phyloP scores from a whole-genome alignment of 2,888 invertebrate species.

The Nysson spinosus region DNA sequence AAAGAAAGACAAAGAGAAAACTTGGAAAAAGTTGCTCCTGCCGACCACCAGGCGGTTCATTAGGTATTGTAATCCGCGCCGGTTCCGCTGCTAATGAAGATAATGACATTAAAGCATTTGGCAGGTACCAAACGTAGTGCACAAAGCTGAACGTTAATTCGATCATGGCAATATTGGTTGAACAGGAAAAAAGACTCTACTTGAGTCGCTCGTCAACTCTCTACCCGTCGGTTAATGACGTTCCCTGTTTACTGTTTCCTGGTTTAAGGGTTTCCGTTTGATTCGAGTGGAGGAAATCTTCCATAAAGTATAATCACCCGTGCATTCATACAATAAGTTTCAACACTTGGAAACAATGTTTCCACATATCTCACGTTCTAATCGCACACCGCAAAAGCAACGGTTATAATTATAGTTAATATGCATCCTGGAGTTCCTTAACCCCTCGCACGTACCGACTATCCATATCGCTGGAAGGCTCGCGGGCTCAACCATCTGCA shows the following conservation, averaged over 20 bases:
- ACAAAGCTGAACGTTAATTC: slow-evolving; percentile 70
- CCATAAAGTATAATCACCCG: no score
- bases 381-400: no score
- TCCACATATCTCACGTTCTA: no score
- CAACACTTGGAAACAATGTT: no score
- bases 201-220: slow-evolving; percentile 31
- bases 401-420: no score
- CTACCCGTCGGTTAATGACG: slow-evolving; percentile 39
- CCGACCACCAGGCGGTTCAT: slow-evolving; percentile 72
- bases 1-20: slow-evolving; percentile 45
- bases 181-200: slow-evolving; percentile 38
- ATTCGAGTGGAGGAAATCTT: no score
- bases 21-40: slow-evolving; percentile 58
- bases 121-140: slow-evolving; percentile 61
- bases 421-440: no score
- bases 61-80: slow-evolving; percentile 76
- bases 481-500: slow-evolving; percentile 26
- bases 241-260: slow-evolving; percentile 26
- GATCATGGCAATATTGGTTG: slow-evolving; percentile 60
- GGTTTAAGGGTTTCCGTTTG: slow-evolving; percentile 12
- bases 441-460: no score
- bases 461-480: neutral
- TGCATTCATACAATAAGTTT: no score
- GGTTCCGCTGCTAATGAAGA: slow-evolving; percentile 73
- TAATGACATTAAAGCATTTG: slow-evolving; percentile 76